Evolutionary conservation across 2,888 invertebrate species (phyloP).

Genomic region (Diaprepes abbreviatus): DNA sequence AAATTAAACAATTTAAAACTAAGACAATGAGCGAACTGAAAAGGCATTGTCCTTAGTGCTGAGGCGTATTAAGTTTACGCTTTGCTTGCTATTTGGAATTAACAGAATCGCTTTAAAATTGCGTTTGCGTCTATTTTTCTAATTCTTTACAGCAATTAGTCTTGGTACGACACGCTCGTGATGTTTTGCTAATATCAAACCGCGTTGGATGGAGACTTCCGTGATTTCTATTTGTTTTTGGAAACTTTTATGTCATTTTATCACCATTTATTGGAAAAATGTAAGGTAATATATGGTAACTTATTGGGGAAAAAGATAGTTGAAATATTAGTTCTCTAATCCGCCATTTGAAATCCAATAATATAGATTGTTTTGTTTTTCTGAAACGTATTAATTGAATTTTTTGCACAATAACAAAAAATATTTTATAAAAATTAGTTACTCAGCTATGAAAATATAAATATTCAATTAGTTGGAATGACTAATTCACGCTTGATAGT

Average conservation of each 20-base stretch:
- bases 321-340: no score
- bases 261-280: background rate
- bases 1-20: conserved; percentile 31
- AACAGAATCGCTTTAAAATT: conserved; percentile 8
- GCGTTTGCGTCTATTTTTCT: conserved; percentile 17
- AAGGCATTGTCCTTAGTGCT: conserved; percentile 32
- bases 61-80: conserved; percentile 12
- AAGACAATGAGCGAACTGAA: conserved; percentile 25
- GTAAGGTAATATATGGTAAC: no score
- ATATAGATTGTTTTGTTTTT: no score
- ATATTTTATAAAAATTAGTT: no score
- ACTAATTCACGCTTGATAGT: no score
- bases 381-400: no score
- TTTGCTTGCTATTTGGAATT: conserved; percentile 20
- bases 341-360: no score
- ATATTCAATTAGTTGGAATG: no score
- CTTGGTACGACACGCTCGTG: conserved; percentile 36
- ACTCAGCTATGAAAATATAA: no score
- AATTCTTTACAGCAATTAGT: conserved; percentile 26
- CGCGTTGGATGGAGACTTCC: background rate
- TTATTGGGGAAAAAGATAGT: no score
- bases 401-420: no score
- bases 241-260: background rate
- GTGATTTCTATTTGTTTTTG: conserved; percentile 7
- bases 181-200: conserved; percentile 21